These are phyloP conservation scores for Molossus alvarezi DNA, from an alignment of 2,797 vertebrate species.

Conservation along the genomic window DNA sequence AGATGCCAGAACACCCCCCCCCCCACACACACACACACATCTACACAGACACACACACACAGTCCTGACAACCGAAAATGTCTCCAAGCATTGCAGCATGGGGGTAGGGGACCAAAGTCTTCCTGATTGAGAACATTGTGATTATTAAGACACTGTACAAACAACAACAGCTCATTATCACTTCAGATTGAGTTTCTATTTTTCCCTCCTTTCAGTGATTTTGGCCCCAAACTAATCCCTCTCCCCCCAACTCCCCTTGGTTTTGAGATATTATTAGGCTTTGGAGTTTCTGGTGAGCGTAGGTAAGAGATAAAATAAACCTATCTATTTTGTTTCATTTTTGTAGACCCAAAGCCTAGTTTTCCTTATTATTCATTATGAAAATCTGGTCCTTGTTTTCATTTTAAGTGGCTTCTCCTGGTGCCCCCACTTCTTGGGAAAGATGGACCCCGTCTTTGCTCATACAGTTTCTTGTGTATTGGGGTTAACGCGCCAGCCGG, in stretches of 20 bases:
- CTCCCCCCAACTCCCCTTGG: not conserved
- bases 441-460: not conserved
- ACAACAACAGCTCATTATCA: fast-evolving
- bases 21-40: too few species aligned
- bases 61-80: not conserved
- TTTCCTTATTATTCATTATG: not conserved
- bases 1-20: not conserved
- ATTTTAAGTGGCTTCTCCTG: not conserved
- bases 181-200: not conserved
- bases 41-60: too few species aligned
- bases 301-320: not conserved
- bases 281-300: not conserved
- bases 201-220: not conserved
- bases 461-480: not conserved
- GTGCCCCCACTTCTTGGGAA: not conserved
- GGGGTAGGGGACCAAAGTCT: too few species aligned
- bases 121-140: not conserved
- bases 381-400: not conserved
- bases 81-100: too few species aligned
- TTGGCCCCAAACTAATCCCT: not conserved
- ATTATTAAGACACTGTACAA: too few species aligned
- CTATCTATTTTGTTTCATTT: not conserved
- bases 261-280: not conserved
- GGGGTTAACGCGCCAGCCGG: too few species aligned
- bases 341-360: not conserved